Evolutionary conservation across 2,888 invertebrate species (phyloP).

Genomic region (Seira sanloemensis): DNA sequence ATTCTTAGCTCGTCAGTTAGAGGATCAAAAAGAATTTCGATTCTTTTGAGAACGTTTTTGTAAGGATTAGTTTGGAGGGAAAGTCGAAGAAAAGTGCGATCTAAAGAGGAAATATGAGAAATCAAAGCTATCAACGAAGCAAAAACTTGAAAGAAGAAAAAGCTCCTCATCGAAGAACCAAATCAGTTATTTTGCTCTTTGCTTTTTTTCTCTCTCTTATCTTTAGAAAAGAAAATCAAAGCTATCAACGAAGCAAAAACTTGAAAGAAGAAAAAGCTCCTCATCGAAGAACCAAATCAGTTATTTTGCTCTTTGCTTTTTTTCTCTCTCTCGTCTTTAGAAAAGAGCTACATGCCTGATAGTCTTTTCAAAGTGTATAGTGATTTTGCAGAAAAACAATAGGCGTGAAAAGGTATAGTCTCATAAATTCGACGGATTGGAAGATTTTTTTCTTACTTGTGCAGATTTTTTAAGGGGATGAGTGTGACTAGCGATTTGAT

Average conservation of each 20-base stretch:
- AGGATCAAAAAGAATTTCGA: conserved; percentile 58
- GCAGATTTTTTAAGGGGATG: not conserved
- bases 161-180: conserved; percentile 27
- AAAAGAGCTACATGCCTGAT: not conserved
- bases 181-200: conserved; percentile 30
- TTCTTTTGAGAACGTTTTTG: conserved; percentile 45
- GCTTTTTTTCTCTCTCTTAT: not conserved
- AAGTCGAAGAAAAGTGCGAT: not conserved
- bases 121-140: conserved; percentile 54
- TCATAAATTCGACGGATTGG: not conserved
- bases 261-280: no score
- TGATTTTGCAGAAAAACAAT: not conserved
- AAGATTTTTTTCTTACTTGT: not conserved
- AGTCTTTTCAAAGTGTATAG: not conserved
- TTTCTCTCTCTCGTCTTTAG: not conserved
- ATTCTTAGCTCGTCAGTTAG: conserved; percentile 50
- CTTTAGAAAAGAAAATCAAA: conserved; percentile 51
- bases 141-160: not conserved
- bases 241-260: conserved; percentile 54
- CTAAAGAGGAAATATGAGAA: conserved; percentile 39
- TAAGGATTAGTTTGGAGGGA: conserved; percentile 31
- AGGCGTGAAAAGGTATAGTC: no score
- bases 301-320: conserved; percentile 5
- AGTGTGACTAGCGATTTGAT: not conserved
- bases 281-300: conserved; percentile 35